phyloP scores from a whole-genome alignment of 2,113 vertebrate genomes.

The Xenopus laevis region DNA sequence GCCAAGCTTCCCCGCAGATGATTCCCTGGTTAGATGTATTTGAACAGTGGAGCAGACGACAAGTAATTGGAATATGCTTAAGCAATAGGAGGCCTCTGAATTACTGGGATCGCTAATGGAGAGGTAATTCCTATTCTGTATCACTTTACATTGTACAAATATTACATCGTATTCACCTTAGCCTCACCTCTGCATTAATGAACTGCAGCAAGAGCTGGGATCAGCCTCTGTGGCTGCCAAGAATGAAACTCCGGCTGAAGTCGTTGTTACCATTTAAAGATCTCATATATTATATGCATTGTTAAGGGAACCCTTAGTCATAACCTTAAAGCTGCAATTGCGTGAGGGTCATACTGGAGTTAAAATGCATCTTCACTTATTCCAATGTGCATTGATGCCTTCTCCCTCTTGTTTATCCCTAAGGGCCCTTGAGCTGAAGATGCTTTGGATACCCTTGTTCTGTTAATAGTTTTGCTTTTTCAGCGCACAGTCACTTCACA shows the following conservation, averaged over 20 bases:
- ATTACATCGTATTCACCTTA: conserved; percentile 31
- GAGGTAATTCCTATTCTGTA: background rate
- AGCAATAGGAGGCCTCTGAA: background rate
- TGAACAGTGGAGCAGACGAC: background rate
- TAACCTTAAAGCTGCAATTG: conserved; percentile 32
- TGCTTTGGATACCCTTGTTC: conserved; percentile 3
- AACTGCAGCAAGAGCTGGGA: conserved; percentile 13
- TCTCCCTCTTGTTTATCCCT: background rate
- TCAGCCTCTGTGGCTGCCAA: conserved; percentile 24
- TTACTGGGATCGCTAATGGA: background rate
- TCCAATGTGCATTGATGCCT: background rate
- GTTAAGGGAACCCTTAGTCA: conserved; percentile 2
- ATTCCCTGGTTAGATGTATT: background rate
- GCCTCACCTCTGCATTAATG: conserved; percentile 38
- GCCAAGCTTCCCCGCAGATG: background rate
- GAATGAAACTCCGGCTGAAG: conserved; percentile 3
- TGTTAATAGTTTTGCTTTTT: conserved; percentile 7
- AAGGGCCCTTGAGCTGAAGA: background rate
- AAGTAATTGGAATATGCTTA: conserved; percentile 5
- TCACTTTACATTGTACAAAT: conserved; percentile 25
- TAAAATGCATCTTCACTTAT: background rate
- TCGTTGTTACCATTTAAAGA: background rate
- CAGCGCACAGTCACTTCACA: background rate
- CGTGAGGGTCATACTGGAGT: background rate
- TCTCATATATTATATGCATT: conserved; percentile 27